Conservation (phyloP, 2,888 invertebrate species). For the Drosophila incognita region DNA sequence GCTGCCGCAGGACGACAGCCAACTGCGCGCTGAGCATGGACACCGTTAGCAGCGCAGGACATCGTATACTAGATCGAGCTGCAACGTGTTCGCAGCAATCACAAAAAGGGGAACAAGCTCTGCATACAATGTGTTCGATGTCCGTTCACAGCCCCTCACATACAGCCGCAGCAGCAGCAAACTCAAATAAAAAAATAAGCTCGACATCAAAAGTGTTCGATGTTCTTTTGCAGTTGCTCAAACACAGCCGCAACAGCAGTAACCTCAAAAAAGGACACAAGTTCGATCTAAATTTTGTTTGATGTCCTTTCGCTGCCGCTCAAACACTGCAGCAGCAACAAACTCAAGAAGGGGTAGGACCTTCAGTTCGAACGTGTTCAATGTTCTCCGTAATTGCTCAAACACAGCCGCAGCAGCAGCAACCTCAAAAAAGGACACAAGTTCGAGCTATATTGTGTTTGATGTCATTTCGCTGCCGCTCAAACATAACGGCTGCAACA, state of each 20-base stretch:
- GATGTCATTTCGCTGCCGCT: background rate
- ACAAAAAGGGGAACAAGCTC: background rate
- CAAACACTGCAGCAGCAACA: background rate
- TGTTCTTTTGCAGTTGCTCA: background rate
- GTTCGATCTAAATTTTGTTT: background rate
- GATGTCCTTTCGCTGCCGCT: background rate
- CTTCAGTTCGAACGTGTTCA: background rate
- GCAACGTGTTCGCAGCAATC: slow-evolving; percentile 45
- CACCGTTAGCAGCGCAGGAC: slow-evolving; percentile 38
- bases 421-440: background rate
- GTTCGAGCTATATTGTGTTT: background rate
- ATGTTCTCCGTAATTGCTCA: background rate
- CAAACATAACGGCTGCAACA: background rate
- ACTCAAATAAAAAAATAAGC: background rate
- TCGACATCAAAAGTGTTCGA: background rate
- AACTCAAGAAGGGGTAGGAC: background rate
- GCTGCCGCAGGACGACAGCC: slow-evolving; percentile 78
- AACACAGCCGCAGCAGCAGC: background rate
- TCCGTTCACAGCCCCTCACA: background rate
- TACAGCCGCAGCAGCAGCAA: no score
- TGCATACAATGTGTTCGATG: background rate
- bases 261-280: background rate
- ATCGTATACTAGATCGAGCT: slow-evolving; percentile 19
- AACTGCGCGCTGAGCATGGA: slow-evolving; percentile 69
- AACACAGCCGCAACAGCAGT: background rate